phyloP scores from a whole-genome alignment of 2,888 invertebrate species.

The Acronicta alni region DNA sequence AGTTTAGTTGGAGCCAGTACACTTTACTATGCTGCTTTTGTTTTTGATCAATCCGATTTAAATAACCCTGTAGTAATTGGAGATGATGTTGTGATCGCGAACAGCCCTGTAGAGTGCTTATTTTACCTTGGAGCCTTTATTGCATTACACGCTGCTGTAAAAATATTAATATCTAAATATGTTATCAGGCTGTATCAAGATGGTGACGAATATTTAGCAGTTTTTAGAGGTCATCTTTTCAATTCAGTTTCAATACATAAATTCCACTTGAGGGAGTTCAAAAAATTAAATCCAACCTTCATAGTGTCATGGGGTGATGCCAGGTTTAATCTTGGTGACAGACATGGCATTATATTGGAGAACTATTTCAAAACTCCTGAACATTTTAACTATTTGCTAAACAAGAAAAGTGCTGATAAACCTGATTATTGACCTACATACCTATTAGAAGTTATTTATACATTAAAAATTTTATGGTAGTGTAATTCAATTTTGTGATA shows the following conservation, averaged over 20 bases:
- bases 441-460: too few relatives aligned
- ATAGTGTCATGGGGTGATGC: constrained; percentile 81
- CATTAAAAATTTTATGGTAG: too few relatives aligned
- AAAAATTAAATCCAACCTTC: constrained; percentile 73
- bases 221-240: constrained; percentile 76
- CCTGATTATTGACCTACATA: constrained; percentile 29
- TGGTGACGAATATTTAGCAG: constrained; percentile 81
- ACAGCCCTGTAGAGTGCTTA: constrained; percentile 74
- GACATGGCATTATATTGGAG: constrained; percentile 79
- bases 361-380: constrained; percentile 83
- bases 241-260: constrained; percentile 75
- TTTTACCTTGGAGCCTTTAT: constrained; percentile 78
- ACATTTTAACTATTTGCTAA: constrained; percentile 76
- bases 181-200: constrained; percentile 80
- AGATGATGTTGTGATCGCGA: constrained; percentile 77
- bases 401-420: constrained; percentile 63
- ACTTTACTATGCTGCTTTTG: constrained; percentile 74
- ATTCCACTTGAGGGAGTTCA: constrained; percentile 78
- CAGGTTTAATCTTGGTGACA: constrained; percentile 77
- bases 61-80: constrained; percentile 75
- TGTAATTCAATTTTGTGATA: too few relatives aligned
- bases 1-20: constrained; percentile 60
- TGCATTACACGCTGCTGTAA: constrained; percentile 74
- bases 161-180: constrained; percentile 78
- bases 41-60: constrained; percentile 68